Evolutionary conservation across 2,113 vertebrate species (phyloP), one percentile per base, ranked within the genome.

Genomic region (Neogobius melanostomus): DNA sequence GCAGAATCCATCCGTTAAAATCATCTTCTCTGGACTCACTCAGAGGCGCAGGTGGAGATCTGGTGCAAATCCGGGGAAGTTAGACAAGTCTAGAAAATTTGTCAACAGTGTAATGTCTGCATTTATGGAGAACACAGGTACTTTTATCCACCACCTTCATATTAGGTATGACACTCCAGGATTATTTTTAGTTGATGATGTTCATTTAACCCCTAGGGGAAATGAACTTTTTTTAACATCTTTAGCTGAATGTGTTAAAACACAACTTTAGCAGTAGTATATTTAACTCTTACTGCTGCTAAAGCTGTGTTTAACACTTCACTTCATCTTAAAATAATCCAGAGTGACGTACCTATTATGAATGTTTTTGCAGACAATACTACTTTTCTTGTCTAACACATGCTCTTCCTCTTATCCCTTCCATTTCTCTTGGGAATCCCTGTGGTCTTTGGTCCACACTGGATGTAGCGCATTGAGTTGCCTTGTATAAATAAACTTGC

Each of bases 221-320:
- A n/a, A n/a, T n/a, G n/a, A n/a, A n/a, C n/a, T n/a, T n/a, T n/a
- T n/a, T n/a, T n/a, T n/a, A n/a, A n/a, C n/a, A n/a, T n/a, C n/a
- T n/a, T n/a, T n/a, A n/a, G n/a, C n/a, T n/a, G n/a, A 57, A 57
- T 36, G 17, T 57, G 28, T 57, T 57, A 57, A 57, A 57, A 36
- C 16, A 16, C 54, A 57, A 36, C 54, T 57, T 57, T 8, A 36
- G 54, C 9, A 36, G 54, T 5, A 36, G 54, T 57, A 21, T 17
- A 17, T 5, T 36, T 36, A 7, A 10, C 7, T 28, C 28, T 21
- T n/a, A 54, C 8, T 9, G 17, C 52, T 54, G 6, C 52, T 54
- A 7, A 7, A 21, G n/a, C 17, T 54, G 52, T 9, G 46, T 54
- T 52, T 54, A 54, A 54, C 8, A 21, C n/a, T 3, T 54, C 17